Base-by-base conservation (phyloP, 1,140 invertebrate species). In the Oryctes rhinoceros region DNA sequence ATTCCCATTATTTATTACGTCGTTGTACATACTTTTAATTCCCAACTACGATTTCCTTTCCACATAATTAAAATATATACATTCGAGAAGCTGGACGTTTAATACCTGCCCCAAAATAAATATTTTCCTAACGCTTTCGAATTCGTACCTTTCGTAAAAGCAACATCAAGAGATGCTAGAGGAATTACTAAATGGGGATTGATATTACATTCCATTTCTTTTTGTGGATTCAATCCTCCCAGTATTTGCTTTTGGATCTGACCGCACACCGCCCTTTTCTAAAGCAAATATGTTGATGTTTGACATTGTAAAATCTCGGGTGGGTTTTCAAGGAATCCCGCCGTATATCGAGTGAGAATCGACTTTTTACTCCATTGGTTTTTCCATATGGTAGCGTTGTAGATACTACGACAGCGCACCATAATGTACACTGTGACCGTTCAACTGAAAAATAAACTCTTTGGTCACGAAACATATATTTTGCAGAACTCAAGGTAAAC, bases 361-460 rank as follows among this genome's bases (percentile, higher is more conserved):
- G 81, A 80, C 65, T 81, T 80, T 78, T 71, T 80, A 79, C 78
- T 78, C 81, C 81, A 81, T 80, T 81, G 81, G 76, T 81, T 59
- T 62, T 35, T 62, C 18, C 49, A 35, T 62, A 59, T 35, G 18
- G 13, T 11, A 53, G 47, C 18, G 18, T 76, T 76, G 44, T 78
- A 35, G 30, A 35, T 49, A 20, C 11, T 18, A 24, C 48, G 47
- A 15, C 20, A 24, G 48, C 59, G 80, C 74, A 71, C 48, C 48
- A 76, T 75, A 74, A 78, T 44, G 79, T 76, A 39, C 75, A 76
- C 71, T 79, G 59, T 44, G 81, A 76, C 80, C 81, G 77, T 75
- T 80, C 79, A 78, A 81, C 79, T 76, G 81, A 81, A 81, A 81
- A 81, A 81, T 81, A 81, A 81, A 80, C 81, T 81, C 81, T 80